phyloP scores from a whole-genome alignment of 2,113 vertebrate genomes.

The Syngnathoides biaculeatus region DNA sequence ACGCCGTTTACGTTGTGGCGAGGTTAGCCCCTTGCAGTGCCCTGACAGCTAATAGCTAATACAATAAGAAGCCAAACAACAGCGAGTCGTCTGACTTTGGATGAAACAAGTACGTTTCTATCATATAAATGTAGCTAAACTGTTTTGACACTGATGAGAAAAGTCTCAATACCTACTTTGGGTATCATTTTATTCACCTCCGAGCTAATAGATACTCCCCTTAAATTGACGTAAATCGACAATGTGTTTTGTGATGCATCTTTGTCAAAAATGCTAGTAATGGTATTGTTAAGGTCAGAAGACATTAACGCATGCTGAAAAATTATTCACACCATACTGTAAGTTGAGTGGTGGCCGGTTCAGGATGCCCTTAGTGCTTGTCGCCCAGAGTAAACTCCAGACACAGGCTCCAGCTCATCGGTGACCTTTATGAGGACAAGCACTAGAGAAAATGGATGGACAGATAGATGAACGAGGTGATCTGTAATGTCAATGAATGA shows the following conservation, averaged over 20 bases:
- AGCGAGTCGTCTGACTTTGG: background rate
- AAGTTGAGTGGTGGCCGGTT: too few species aligned
- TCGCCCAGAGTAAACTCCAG: too few species aligned
- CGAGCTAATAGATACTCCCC: background rate
- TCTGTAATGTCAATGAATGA: too few species aligned
- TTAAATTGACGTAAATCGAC: background rate
- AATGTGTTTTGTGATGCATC: background rate
- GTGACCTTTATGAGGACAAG: background rate
- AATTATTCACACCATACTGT: too few species aligned
- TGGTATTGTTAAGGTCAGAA: too few species aligned
- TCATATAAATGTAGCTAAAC: background rate
- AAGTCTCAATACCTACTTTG: background rate
- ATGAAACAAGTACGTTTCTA: background rate
- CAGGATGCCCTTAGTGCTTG: too few species aligned
- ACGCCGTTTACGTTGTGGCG: background rate
- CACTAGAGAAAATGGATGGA: background rate
- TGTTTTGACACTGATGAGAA: background rate
- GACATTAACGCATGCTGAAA: too few species aligned
- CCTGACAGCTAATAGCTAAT: background rate
- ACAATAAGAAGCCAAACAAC: background rate
- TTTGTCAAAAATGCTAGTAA: too few species aligned
- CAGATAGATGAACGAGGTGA: background rate
- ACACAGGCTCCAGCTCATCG: too few species aligned
- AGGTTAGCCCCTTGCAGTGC: background rate
- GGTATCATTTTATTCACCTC: background rate